Evolutionary conservation across 2,113 vertebrate species (phyloP).

Genomic region (Actinemys pallida): DNA sequence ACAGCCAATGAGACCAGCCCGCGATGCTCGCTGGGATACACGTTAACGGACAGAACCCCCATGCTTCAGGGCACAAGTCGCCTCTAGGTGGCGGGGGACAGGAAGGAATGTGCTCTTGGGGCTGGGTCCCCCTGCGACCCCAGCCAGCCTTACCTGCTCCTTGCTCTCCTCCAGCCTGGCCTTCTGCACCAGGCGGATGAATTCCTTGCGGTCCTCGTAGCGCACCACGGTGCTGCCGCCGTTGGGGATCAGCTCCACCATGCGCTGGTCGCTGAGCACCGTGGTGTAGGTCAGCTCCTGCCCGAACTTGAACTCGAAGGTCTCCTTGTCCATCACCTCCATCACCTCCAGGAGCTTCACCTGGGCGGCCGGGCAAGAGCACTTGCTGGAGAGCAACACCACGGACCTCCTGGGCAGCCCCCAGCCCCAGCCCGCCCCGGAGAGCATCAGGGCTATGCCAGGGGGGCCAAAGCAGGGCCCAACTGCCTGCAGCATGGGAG

Average conservation of each 20-base stretch:
- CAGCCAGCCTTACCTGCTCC: conserved; percentile 85
- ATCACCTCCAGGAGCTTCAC: conserved; percentile 97
- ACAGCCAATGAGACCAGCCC: no score
- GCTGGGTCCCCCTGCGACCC: neutral
- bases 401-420: neutral
- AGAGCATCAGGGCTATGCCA: no score
- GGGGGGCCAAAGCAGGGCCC: neutral
- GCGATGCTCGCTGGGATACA: no score
- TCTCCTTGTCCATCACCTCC: conserved; percentile 96
- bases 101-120: neutral
- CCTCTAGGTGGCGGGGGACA: neutral
- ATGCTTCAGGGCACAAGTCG: neutral
- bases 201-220: conserved; percentile 91
- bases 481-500: neutral
- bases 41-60: neutral
- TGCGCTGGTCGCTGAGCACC: conserved; percentile 88
- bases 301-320: conserved; percentile 96
- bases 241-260: conserved; percentile 91
- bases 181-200: conserved; percentile 91
- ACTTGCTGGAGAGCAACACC: neutral
- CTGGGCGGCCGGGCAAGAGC: conserved; percentile 69
- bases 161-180: conserved; percentile 92
- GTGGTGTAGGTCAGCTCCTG: conserved; percentile 95
- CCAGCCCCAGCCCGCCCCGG: neutral
- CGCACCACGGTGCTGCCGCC: conserved; percentile 86